phyloP scores from a whole-genome alignment of 1,140 invertebrate species.

The Zaprionus ornatus region DNA sequence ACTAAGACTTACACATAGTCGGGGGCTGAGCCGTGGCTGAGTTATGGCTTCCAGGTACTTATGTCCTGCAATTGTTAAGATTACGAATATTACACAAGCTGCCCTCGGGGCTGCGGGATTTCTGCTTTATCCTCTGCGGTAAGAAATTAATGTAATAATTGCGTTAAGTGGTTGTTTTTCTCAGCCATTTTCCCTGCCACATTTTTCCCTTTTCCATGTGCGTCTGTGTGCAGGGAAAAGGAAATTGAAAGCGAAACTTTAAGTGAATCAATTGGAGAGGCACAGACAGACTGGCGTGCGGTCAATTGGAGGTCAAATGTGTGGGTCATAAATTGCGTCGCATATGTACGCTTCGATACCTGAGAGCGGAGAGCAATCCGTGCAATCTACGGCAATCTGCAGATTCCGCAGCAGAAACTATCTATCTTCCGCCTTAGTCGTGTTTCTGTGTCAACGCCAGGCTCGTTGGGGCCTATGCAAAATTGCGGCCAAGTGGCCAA shows the following conservation, averaged over 20 bases:
- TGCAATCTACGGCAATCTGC: slow-evolving; percentile 46
- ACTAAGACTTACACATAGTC: neutral
- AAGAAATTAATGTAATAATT: slow-evolving; percentile 78
- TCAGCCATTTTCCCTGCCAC: slow-evolving; percentile 25
- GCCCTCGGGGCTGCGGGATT: neutral
- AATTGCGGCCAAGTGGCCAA: slow-evolving; percentile 47
- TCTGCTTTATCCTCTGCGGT: slow-evolving; percentile 2
- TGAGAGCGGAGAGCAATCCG: slow-evolving; percentile 22
- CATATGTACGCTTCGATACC: slow-evolving; percentile 59
- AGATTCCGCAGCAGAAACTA: slow-evolving; percentile 58
- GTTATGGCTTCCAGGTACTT: slow-evolving; percentile 36
- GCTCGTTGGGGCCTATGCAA: slow-evolving; percentile 57
- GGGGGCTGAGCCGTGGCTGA: slow-evolving; percentile 13
- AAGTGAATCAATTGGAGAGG: neutral
- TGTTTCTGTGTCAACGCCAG: slow-evolving; percentile 61
- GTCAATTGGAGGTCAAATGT: slow-evolving; percentile 64
- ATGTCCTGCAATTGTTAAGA: slow-evolving; percentile 44
- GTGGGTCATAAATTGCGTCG: slow-evolving; percentile 61
- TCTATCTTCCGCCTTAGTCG: slow-evolving; percentile 56
- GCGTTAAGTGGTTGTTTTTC: slow-evolving; percentile 72
- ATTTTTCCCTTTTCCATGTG: neutral
- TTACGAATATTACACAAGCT: slow-evolving; percentile 25
- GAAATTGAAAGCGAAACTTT: slow-evolving; percentile 11
- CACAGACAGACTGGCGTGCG: slow-evolving; percentile 19
- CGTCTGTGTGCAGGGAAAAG: no score